Percentiles rank a stretch among this genome's conserved stretches.
phyloP scores from a whole-genome alignment of 37 sponge, comb jelly and placozoan genomes.

The Spongilla lacustris region DNA sequence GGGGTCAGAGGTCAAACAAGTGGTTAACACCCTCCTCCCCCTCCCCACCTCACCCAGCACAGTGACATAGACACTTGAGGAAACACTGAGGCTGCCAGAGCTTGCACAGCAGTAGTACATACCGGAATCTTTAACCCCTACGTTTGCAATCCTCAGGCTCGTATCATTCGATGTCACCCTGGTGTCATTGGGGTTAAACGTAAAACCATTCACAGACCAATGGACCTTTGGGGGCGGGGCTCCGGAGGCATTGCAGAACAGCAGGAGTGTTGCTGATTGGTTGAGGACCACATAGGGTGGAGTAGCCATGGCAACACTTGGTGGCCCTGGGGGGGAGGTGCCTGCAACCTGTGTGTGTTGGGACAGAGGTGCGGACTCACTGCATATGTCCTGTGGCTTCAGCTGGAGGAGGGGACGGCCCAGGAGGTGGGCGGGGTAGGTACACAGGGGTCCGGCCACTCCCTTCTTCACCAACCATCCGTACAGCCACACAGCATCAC shows the following conservation, averaged over 20 bases:
- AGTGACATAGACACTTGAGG: conserved; percentile 3
- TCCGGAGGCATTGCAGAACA: neutral
- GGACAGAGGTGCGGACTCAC: neutral
- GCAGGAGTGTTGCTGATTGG: neutral
- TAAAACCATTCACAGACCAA: neutral
- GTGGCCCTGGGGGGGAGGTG: neutral
- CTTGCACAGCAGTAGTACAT: conserved; percentile 29
- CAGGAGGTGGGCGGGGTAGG: neutral
- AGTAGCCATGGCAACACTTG: neutral
- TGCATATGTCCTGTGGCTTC: neutral
- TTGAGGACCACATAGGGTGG: neutral
- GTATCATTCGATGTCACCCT: neutral
- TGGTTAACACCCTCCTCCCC: neutral
- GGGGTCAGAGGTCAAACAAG: neutral
- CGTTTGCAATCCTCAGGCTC: conserved; percentile 11
- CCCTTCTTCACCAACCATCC: neutral
- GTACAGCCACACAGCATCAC: neutral
- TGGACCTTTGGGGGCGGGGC: neutral
- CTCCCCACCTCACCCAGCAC: neutral
- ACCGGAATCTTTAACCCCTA: conserved; percentile 13
- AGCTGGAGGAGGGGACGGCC: conserved; percentile 13
- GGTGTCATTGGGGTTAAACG: neutral
- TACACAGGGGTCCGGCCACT: neutral
- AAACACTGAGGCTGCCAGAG: conserved; percentile 6
- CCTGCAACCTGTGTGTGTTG: neutral